These are phyloP conservation scores for Tenrec ecaudatus DNA, from an alignment of 2,113 vertebrate species.

Conservation along the genomic window DNA sequence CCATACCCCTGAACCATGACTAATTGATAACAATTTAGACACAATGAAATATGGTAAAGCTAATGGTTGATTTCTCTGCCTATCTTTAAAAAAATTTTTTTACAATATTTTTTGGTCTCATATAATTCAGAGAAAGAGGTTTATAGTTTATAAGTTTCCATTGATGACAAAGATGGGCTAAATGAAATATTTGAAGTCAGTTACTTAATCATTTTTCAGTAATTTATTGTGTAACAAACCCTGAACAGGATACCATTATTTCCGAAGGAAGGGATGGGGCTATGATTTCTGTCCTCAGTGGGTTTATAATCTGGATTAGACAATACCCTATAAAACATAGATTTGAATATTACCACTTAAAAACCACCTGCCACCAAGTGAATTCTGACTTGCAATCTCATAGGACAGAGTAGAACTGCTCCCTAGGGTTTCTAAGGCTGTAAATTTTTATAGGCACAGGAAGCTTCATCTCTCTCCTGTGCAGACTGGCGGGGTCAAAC, in stretches of 20 bases:
- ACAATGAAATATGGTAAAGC: background rate
- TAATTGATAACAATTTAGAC: background rate
- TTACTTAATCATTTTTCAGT: background rate
- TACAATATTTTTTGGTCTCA: conserved; percentile 20
- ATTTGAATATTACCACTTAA: background rate
- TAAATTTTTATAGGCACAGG: too few relatives aligned
- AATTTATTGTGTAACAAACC: conserved; percentile 4
- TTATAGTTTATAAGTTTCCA: conserved; percentile 30
- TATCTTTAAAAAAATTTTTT: conserved; percentile 41
- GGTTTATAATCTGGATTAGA: background rate
- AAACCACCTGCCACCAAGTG: background rate
- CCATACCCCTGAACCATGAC: background rate
- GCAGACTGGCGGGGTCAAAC: too few relatives aligned
- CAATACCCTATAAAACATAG: background rate
- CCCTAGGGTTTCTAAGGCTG: too few relatives aligned
- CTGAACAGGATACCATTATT: background rate
- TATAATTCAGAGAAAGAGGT: background rate
- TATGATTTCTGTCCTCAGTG: background rate
- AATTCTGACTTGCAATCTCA: too few relatives aligned
- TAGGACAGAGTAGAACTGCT: too few relatives aligned
- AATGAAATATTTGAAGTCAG: background rate
- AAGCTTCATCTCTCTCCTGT: too few relatives aligned
- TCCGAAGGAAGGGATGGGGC: background rate
- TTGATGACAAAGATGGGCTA: conserved; percentile 9
- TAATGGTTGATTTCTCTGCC: background rate